Evolutionary conservation across 2,888 invertebrate genomes (phyloP).

Genomic region (Drosophila paucipuncta): DNA sequence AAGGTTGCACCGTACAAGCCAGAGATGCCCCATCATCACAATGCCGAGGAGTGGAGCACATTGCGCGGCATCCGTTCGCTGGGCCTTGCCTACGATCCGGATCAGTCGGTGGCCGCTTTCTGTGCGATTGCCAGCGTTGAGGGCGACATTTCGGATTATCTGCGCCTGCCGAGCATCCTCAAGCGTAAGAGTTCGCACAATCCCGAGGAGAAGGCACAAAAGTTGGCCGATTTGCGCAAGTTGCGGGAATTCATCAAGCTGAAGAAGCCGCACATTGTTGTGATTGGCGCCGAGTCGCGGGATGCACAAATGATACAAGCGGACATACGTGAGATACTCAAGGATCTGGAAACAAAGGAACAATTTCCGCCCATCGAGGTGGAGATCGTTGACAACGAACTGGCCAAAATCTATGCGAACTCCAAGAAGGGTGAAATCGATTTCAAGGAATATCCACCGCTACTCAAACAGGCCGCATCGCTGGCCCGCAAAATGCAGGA

Average conservation of each 20-base stretch:
- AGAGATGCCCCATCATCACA: conserved; percentile 90
- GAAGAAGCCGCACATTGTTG: conserved; percentile 97
- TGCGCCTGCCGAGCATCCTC: conserved; percentile 94
- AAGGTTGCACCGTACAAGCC: conserved; percentile 92
- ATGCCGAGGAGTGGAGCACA: conserved; percentile 96
- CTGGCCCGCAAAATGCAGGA: conserved; percentile 97
- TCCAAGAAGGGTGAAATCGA: conserved; percentile 93
- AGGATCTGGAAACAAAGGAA: conserved; percentile 92
- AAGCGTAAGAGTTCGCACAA: conserved; percentile 92
- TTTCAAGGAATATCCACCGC: conserved; percentile 96
- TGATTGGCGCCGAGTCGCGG: conserved; percentile 95
- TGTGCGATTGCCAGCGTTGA: conserved; percentile 94
- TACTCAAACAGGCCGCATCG: conserved; percentile 96
- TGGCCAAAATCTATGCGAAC: conserved; percentile 96
- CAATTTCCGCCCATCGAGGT: conserved; percentile 95
- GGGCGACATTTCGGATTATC: conserved; percentile 96
- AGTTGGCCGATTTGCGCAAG: conserved; percentile 89
- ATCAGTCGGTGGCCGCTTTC: conserved; percentile 94
- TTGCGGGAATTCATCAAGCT: conserved; percentile 93
- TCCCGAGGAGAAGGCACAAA: conserved; percentile 88
- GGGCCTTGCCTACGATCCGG: conserved; percentile 95
- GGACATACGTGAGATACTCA: conserved; percentile 91
- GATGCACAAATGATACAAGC: conserved; percentile 93
- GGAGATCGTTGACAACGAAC: conserved; percentile 96
- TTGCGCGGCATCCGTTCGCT: conserved; percentile 91